A percentile compares a stretch with the other conserved stretches of the same genome.
These are phyloP conservation scores for Drosophila rellima DNA, from an alignment of 2,888 invertebrate genomes.

Conservation along the genomic window DNA sequence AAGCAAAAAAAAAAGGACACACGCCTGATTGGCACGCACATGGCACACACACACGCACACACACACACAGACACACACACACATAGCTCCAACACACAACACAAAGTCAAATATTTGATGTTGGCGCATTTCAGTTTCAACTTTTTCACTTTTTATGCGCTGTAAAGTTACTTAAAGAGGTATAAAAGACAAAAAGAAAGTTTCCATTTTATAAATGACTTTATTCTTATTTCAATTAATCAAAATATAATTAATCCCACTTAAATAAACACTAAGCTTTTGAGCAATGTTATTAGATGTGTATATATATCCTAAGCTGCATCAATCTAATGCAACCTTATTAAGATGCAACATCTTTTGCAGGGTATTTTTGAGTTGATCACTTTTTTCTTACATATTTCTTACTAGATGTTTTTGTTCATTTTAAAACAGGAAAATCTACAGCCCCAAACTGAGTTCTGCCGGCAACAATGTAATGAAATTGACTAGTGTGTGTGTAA, in stretches of 20 bases:
- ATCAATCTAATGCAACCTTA: not conserved
- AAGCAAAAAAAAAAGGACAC: slow-evolving; percentile 59
- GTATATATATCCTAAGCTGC: too few species aligned
- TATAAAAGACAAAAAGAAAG: not conserved
- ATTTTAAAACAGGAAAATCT: slow-evolving; percentile 52
- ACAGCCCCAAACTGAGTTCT: slow-evolving; percentile 37
- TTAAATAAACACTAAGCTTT: too few species aligned
- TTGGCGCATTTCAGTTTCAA: slow-evolving; percentile 74
- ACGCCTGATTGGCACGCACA: slow-evolving; percentile 80
- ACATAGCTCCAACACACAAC: slow-evolving; percentile 17
- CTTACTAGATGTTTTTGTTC: slow-evolving; percentile 31
- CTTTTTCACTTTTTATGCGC: slow-evolving; percentile 45
- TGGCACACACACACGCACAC: slow-evolving; percentile 35
- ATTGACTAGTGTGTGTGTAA: slow-evolving; percentile 61
- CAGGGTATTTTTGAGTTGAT: slow-evolving; percentile 1
- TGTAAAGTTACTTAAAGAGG: not conserved
- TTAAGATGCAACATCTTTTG: not conserved
- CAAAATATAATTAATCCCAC: too few species aligned
- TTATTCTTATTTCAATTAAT: too few species aligned
- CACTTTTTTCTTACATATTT: not conserved
- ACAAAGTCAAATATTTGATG: slow-evolving; percentile 81
- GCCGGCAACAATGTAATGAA: slow-evolving; percentile 74
- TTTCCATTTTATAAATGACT: not conserved
- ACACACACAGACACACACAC: slow-evolving; percentile 17
- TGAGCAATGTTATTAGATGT: too few species aligned